Evolutionary conservation across 2,888 invertebrate species (phyloP).

Genomic region (Agonum fuliginosum): DNA sequence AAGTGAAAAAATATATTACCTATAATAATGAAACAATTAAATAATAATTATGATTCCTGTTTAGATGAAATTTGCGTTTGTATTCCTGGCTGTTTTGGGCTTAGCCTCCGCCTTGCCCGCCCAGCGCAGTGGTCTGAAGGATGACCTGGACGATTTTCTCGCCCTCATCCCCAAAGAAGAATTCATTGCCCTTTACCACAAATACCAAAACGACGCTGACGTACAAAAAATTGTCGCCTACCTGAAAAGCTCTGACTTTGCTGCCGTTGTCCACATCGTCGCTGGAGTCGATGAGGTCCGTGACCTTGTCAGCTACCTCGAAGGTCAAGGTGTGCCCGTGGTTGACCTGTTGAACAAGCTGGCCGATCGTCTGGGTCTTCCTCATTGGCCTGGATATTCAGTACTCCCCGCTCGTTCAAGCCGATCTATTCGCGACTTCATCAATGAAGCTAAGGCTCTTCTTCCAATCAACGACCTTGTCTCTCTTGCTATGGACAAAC

Average conservation of each 20-base stretch:
- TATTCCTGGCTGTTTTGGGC: constrained; percentile 3
- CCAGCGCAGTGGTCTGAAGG: neutral
- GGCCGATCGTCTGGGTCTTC: constrained; percentile 53
- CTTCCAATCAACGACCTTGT: constrained; percentile 63
- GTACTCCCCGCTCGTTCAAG: no score
- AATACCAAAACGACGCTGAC: constrained; percentile 64
- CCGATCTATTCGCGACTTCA: constrained; percentile 39
- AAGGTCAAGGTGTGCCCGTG: constrained; percentile 24
- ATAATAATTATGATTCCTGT: neutral
- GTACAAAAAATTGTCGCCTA: constrained; percentile 64
- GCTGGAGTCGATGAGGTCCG: constrained; percentile 63
- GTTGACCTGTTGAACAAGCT: constrained; percentile 31
- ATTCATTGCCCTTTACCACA: constrained; percentile 63
- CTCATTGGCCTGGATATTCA: constrained; percentile 49
- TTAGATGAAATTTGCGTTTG: constrained; percentile 23
- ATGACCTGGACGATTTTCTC: constrained; percentile 64
- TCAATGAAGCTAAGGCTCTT: constrained; percentile 59
- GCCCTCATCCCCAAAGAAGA: constrained; percentile 64
- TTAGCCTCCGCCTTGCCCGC: constrained; percentile 1
- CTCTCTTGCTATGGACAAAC: constrained; percentile 59
- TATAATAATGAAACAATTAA: neutral
- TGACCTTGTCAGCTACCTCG: constrained; percentile 57
- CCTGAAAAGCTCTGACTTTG: constrained; percentile 65
- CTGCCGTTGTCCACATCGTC: constrained; percentile 58
- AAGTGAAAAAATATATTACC: neutral